Evolutionary conservation across 2,113 vertebrate species (phyloP).

Genomic region (Martes martes): DNA sequence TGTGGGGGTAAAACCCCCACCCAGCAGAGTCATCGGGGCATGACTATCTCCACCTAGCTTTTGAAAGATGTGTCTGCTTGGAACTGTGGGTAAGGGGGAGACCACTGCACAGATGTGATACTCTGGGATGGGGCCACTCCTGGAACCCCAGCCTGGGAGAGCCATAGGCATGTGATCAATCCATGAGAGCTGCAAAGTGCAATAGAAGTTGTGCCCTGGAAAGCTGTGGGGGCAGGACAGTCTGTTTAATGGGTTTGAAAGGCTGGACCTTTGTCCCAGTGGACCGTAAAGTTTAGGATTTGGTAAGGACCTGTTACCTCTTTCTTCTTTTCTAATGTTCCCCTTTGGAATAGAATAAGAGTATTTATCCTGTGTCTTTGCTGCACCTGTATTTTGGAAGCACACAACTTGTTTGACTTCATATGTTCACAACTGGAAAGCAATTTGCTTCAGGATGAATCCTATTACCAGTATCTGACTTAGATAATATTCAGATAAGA

Average conservation of each 20-base stretch:
- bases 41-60: background rate
- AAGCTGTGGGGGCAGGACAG: background rate
- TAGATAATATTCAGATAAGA: background rate
- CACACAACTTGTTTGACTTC: background rate
- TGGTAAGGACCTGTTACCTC: background rate
- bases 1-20: background rate
- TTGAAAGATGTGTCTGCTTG: background rate
- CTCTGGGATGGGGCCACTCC: background rate
- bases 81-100: background rate
- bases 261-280: background rate
- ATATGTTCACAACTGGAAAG: background rate
- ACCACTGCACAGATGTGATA: background rate
- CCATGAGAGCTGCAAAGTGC: background rate
- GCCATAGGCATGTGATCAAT: background rate
- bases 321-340: background rate
- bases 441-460: background rate
- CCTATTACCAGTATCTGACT: background rate
- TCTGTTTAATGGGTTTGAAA: too few species aligned
- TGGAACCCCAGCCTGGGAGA: background rate
- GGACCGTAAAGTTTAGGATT: background rate
- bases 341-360: background rate
- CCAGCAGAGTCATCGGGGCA: background rate
- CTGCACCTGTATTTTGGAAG: background rate
- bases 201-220: background rate
- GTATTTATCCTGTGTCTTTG: background rate